Evolutionary conservation across 2,888 invertebrate species (phyloP), one percentile per base, ranked within the genome.

Genomic region (Ormia ochracea): DNA sequence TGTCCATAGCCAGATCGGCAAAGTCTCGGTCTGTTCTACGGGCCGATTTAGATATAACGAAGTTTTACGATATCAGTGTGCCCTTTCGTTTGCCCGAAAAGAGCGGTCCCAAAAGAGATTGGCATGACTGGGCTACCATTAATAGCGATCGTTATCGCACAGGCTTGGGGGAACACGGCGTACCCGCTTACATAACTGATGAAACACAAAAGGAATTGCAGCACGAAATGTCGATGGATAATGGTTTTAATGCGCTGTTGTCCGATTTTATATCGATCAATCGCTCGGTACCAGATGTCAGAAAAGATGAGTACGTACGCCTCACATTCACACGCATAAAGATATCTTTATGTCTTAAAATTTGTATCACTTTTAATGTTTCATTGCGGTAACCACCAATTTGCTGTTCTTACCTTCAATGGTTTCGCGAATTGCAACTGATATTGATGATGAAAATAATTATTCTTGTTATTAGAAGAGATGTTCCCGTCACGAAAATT

Each of bases 231-330:
- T 98, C 95, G 86, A 91, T 93, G 85, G 94, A 93, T 17, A 98
- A 99, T 88, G 98, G 98, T 0, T 99, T 98, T 88, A 98, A 98
- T 89, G 98, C 95, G 0, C 93, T 95, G 0, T 91, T 96, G n/a
- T 98, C 97, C 87, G 98, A 99, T 90, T 92, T 92, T 85, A 98
- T 99, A 82, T 93, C 97, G 0, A 84, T 98, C 12, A 95, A 98
- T 89, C 92, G 98, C 65, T 94, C 98, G 0, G 79, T 95, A 41
- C 94, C 94, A 0, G 95, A 95, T 86, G 94, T 95, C 61, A 90
- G 95, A 33, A 92, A 93, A 85, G 87, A 90, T 10, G 92, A 90
- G 90, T 92, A 86, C 87, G 88, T 82, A 21, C 5, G 14, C n/a
- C 6, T 31, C n/a, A n/a, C n/a, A n/a, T n/a, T n/a, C n/a, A n/a